These are phyloP conservation scores for Choreutis nemorana DNA, from an alignment of 2,888 invertebrate genomes.

Conservation along the genomic window DNA sequence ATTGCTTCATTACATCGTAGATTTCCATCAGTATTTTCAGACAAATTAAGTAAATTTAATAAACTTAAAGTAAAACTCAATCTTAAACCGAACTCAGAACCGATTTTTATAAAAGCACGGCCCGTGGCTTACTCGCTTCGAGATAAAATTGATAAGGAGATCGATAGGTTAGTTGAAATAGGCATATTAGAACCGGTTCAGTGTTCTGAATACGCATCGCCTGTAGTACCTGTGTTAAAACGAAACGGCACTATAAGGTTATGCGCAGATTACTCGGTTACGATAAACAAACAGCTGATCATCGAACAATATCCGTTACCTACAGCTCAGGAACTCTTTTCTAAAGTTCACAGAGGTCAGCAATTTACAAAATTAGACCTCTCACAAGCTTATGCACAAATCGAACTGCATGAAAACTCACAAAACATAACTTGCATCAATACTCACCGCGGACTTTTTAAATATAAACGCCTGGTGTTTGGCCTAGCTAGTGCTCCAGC, in stretches of 20 bases:
- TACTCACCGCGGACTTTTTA: slow-evolving; percentile 8
- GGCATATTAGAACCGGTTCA: slow-evolving; percentile 12
- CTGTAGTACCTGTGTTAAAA: not conserved
- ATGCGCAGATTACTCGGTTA: slow-evolving; percentile 4
- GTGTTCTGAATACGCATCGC: slow-evolving; percentile 7
- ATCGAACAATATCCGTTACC: slow-evolving; percentile 8
- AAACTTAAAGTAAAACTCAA: slow-evolving; percentile 9
- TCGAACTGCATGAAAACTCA: slow-evolving; percentile 5
- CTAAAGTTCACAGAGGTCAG: slow-evolving; percentile 6
- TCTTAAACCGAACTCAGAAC: slow-evolving; percentile 10
- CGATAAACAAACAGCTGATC: slow-evolving; percentile 7
- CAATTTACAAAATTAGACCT: slow-evolving; percentile 8
- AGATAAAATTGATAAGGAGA: slow-evolving; percentile 7
- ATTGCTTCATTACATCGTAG: not conserved
- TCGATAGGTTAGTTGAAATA: slow-evolving; percentile 7
- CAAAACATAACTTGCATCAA: slow-evolving; percentile 7
- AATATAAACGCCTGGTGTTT: slow-evolving; percentile 8
- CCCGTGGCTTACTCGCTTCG: slow-evolving; percentile 10
- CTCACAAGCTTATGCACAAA: slow-evolving; percentile 7
- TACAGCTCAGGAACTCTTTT: slow-evolving; percentile 6
- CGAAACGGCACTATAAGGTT: slow-evolving; percentile 2
- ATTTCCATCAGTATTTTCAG: not conserved
- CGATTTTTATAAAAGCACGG: slow-evolving; percentile 11
- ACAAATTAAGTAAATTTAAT: slow-evolving; percentile 7
- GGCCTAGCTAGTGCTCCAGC: slow-evolving; percentile 8